Conservation (phyloP, 2,113 vertebrate species). For the Rhodinocichla rosea region DNA sequence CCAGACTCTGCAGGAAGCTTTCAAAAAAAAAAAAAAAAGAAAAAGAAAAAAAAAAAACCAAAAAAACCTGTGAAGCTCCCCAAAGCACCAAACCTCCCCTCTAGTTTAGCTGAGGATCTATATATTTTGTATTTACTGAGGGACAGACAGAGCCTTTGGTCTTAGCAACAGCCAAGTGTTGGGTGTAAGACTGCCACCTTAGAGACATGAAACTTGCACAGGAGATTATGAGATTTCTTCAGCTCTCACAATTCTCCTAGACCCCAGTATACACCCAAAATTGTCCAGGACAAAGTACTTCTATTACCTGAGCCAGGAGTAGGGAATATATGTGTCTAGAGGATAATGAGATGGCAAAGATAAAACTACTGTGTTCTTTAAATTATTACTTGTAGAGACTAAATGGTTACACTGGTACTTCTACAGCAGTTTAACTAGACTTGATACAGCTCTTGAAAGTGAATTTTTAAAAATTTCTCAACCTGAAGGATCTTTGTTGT, state of each 20-base stretch:
- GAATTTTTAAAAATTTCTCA: background rate
- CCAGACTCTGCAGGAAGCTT: background rate
- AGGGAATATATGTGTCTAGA: background rate
- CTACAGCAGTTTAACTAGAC: background rate
- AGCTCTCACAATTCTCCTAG: background rate
- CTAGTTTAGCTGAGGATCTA: background rate
- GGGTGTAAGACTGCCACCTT: background rate
- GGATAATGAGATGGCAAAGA: background rate
- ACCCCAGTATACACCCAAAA: background rate
- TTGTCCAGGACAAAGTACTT: background rate
- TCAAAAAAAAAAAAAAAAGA: background rate
- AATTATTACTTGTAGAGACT: background rate
- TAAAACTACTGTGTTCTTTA: background rate
- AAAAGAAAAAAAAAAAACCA: background rate
- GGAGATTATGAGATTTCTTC: background rate
- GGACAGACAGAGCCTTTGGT: background rate
- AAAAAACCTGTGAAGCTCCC: background rate
- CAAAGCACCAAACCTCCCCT: background rate
- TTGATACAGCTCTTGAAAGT: background rate
- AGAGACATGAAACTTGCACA: background rate
- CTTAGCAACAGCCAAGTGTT: background rate
- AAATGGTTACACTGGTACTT: background rate
- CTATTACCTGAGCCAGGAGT: background rate
- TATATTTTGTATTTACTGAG: background rate
- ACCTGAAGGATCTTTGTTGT: background rate